Evolutionary conservation across 2,888 invertebrate genomes (phyloP), one percentile per base, ranked within the genome.

Genomic region (Ptilodon capucinus): DNA sequence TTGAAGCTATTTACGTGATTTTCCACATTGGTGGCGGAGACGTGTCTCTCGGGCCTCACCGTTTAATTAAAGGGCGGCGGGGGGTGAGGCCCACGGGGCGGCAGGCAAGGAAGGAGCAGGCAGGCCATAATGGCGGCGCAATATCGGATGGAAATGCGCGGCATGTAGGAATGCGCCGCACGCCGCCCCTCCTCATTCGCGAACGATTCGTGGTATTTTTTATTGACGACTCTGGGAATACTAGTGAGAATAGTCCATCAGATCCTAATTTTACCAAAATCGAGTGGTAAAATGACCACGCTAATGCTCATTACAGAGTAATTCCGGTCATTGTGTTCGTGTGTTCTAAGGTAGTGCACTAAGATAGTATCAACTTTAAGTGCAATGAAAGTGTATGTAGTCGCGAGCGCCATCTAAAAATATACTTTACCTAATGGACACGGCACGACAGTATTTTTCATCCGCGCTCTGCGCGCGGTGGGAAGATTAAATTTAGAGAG

Each of bases 91-190:
- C 69, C 73, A 75, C 70, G 68, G 78, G 71, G 75, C 66, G 76
- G 79, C 76, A 74, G 76, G 79, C 76, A 74, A 68, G 58, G 68
- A 79, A 80, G 78, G 77, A 84, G 81, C 35, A 82, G 84, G 81
- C 83, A 82, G 77, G 88, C 87, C 81, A 90, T 90, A 89, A 91
- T 91, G 87, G 88, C 88, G 86, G 87, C 89, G 90, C 90, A 91
- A 91, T 91, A 91, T 90, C 86, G 89, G 89, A 91, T 90, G 89
- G 89, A 91, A 90, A 90, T 91, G 90, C 87, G 86, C 86, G 91
- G 91, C 88, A 91, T 90, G 90, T 89, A 86, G 91, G 91, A 91
- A 91, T 90, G 88, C 87, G 88, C 86, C 87, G 82, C 84, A 78
- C 85, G 81, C 86, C 84, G 72, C 86, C 84, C 83, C 84, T 82